Conservation (phyloP, 2,888 invertebrate genomes). For the Amorpha juglandis region DNA sequence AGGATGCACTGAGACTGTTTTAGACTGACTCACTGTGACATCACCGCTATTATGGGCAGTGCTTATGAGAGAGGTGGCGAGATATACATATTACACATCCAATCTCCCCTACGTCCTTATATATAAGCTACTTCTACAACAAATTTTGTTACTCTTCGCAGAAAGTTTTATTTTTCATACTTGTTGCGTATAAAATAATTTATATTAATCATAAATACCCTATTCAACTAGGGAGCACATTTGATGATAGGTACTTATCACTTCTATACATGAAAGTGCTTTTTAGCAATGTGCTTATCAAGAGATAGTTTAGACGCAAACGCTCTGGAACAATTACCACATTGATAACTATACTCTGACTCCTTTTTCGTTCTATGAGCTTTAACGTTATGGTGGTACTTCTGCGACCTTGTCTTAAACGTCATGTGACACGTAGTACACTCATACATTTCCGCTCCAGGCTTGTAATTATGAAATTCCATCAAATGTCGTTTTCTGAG, state of each 20-base stretch:
- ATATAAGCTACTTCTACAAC: no score
- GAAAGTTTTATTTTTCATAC: no score
- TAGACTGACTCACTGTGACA: no score
- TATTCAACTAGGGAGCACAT: neutral
- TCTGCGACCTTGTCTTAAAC: conserved; percentile 75
- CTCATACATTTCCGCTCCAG: conserved; percentile 76
- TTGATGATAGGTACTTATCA: neutral
- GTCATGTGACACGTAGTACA: conserved; percentile 78
- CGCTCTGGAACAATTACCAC: conserved; percentile 76
- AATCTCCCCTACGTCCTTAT: no score
- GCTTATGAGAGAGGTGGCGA: no score
- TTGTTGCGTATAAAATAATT: no score
- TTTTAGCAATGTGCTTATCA: conserved; percentile 82
- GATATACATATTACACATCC: no score
- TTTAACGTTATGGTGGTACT: conserved; percentile 77
- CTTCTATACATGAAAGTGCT: conserved; percentile 75
- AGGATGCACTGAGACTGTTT: no score
- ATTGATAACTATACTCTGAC: conserved; percentile 75
- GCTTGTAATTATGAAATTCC: conserved; percentile 76
- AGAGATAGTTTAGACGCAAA: conserved; percentile 81
- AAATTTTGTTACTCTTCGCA: no score
- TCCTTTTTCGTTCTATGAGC: conserved; percentile 76
- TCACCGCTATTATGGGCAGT: no score
- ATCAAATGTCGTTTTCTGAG: conserved; percentile 71
- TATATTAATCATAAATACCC: no score